Percentiles rank a stretch among this genome's conserved stretches.
These are phyloP conservation scores for Panzeria rudis DNA, from an alignment of 2,888 invertebrate genomes.

Conservation along the genomic window DNA sequence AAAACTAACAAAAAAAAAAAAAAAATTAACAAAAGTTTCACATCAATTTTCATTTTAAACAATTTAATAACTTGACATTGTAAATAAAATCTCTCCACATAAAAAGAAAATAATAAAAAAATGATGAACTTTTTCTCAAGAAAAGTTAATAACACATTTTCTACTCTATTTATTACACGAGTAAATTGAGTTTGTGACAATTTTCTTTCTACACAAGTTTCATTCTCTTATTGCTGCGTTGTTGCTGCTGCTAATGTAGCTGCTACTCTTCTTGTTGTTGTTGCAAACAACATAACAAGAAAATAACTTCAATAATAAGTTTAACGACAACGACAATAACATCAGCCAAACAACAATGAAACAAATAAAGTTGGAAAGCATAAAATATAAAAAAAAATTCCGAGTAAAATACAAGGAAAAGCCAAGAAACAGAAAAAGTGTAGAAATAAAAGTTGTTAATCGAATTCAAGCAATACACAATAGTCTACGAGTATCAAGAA, in stretches of 20 bases:
- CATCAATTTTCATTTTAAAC: slow-evolving; percentile 36
- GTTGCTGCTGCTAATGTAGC: slow-evolving; percentile 25
- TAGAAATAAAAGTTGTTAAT: slow-evolving; percentile 69
- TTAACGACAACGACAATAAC: slow-evolving; percentile 49
- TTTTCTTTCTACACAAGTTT: slow-evolving; percentile 64
- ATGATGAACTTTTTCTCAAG: slow-evolving; percentile 17
- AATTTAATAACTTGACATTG: slow-evolving; percentile 52
- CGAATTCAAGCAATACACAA: slow-evolving; percentile 73
- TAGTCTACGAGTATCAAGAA: slow-evolving; percentile 47
- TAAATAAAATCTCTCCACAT: slow-evolving; percentile 44
- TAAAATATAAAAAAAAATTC: neutral
- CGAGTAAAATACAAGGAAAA: neutral
- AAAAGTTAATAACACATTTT: slow-evolving; percentile 74
- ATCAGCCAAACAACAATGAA: slow-evolving; percentile 44
- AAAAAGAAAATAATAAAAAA: slow-evolving; percentile 24
- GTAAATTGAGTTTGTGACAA: slow-evolving; percentile 77
- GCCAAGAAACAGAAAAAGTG: neutral
- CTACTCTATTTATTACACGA: slow-evolving; percentile 76
- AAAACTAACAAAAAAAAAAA: neutral
- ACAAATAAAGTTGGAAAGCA: slow-evolving; percentile 25
- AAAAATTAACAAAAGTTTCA: neutral
- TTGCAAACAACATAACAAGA: slow-evolving; percentile 67
- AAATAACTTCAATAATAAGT: slow-evolving; percentile 71
- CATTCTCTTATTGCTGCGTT: slow-evolving; percentile 19
- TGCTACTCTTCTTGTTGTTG: slow-evolving; percentile 28